Conservation (phyloP, 2,113 vertebrate species). For the Hassar affinis region DNA sequence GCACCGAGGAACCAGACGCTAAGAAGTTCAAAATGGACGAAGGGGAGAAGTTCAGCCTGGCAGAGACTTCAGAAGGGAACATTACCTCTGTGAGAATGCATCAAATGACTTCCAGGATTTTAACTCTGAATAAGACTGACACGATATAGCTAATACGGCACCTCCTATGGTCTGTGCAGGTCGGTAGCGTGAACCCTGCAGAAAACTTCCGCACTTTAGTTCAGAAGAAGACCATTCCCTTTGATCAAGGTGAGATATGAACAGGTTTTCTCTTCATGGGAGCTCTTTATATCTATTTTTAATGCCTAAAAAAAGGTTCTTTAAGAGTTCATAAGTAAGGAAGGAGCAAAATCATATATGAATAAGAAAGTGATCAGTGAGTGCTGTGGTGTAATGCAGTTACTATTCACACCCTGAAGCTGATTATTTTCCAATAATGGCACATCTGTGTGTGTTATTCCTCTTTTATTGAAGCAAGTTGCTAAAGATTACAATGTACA, state of each 20-base stretch:
- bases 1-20: constrained; percentile 67
- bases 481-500: neutral
- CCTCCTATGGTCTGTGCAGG: constrained; percentile 70
- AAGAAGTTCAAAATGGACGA: constrained; percentile 78
- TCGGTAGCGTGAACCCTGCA: constrained; percentile 87
- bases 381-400: neutral
- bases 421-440: neutral
- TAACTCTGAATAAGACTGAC: neutral
- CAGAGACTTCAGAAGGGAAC: constrained; percentile 78
- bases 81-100: constrained; percentile 79
- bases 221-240: constrained; percentile 78
- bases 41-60: constrained; percentile 75
- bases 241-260: constrained; percentile 81
- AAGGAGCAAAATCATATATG: neutral
- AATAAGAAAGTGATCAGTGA: neutral
- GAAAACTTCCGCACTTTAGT: constrained; percentile 83
- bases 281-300: neutral
- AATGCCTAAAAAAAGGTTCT: neutral
- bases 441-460: neutral
- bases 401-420: neutral
- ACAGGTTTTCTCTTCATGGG: neutral
- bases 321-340: neutral
- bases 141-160: neutral
- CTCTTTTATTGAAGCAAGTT: neutral
- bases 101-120: neutral